Evolutionary conservation across 2,888 invertebrate species (phyloP).

Genomic region (Zhengitettix transpicula): DNA sequence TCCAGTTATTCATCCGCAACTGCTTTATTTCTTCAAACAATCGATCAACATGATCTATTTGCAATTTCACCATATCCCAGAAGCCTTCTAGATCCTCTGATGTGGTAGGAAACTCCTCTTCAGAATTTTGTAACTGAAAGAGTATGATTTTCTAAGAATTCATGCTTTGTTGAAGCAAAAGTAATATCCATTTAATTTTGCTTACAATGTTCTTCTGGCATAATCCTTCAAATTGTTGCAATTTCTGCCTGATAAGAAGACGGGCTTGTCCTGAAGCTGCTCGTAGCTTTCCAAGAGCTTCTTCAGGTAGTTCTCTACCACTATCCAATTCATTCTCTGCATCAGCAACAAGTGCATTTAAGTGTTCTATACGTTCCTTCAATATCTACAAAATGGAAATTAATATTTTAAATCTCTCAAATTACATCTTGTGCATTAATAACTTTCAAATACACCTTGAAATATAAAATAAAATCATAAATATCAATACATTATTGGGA

Average conservation of each 20-base stretch:
- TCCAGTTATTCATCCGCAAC: slow-evolving; percentile 50
- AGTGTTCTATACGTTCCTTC: slow-evolving; percentile 26
- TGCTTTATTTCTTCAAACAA: slow-evolving; percentile 52
- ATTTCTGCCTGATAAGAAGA: slow-evolving; percentile 76
- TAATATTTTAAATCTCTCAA: too few relatives aligned
- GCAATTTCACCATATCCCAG: slow-evolving; percentile 94
- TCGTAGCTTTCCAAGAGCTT: slow-evolving; percentile 65
- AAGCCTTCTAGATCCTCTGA: slow-evolving; percentile 84
- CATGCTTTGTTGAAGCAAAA: neutral
- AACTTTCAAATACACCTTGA: too few relatives aligned
- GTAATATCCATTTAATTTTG: slow-evolving; percentile 8
- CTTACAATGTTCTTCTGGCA: slow-evolving; percentile 47
- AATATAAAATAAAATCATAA: too few relatives aligned
- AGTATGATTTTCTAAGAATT: neutral
- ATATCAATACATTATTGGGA: too few relatives aligned
- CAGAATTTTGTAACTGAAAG: slow-evolving; percentile 41
- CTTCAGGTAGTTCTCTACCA: slow-evolving; percentile 42
- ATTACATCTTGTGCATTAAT: neutral
- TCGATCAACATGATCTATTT: slow-evolving; percentile 70
- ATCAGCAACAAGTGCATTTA: slow-evolving; percentile 46
- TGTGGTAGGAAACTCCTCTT: slow-evolving; percentile 77
- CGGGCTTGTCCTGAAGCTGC: slow-evolving; percentile 85
- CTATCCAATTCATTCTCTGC: slow-evolving; percentile 51
- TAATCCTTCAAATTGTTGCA: slow-evolving; percentile 83
- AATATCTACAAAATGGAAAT: too few relatives aligned